Evolutionary conservation across 2,797 vertebrate species (phyloP), one percentile per base, ranked within the genome.

Genomic region (Mormyrus hasselquistii): DNA sequence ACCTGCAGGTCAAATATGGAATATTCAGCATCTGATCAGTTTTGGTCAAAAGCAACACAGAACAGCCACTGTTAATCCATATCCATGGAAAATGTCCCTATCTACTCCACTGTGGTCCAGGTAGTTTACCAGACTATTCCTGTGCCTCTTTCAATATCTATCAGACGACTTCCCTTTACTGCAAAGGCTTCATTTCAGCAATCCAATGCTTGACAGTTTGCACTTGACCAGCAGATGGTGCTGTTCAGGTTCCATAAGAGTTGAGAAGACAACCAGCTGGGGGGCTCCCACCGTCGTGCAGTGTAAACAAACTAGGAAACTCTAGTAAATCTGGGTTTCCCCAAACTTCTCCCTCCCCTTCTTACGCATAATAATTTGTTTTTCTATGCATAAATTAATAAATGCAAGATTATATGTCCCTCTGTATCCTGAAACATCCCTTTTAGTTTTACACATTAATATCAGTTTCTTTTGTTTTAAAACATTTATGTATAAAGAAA

Each of bases 391-490:
- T 91, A 93, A 90, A 88, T 90, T 87, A 85, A 90, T 90, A 90
- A 59, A 91, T 59, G 89, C 89, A 87, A 93, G 92, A 89, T 57
- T 84, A 91, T n/a, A 44, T 47, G 41, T 93, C 92, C 93, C 92
- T 93, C 92, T 89, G 91, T 86, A 89, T 93, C 94, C 93, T 93
- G 93, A 91, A 88, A 90, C 90, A 69, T 94, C 94, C 92, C 93
- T 93, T 82, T 93, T 90, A 90, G 88, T 87, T 87, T 82, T 90
- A 86, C 87, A 52, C 25, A 85, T 92, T 90, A 82, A 90, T 91
- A 94, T 93, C 94, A 93, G 93, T 92, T 93, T 90, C 62, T 69
- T 83, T 87, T 59, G 12, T 76, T 59, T 79, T 62, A 6, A 55
- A 87, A 87, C 87, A 90, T 88, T 88, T 87, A 85, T 85, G 44